phyloP scores from a whole-genome alignment of 2,113 vertebrate genomes.

The Anas platyrhynchos region DNA sequence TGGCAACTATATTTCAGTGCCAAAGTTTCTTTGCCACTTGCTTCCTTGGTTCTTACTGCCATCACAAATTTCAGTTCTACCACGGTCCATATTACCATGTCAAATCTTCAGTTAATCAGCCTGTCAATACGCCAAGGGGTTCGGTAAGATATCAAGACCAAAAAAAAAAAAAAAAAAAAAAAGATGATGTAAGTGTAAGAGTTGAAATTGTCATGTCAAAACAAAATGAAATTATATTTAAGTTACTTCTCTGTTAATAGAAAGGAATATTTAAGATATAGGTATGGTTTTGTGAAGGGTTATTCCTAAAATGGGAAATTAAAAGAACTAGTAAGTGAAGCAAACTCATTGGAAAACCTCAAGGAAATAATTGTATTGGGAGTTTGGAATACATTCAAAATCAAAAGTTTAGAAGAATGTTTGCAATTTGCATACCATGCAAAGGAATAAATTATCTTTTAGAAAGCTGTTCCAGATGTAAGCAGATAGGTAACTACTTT shows the following conservation, averaged over 20 bases:
- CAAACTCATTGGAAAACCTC: neutral
- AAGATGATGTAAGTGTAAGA: neutral
- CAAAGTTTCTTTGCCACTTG: neutral
- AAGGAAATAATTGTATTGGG: neutral
- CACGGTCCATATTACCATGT: conserved; percentile 12
- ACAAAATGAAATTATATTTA: neutral
- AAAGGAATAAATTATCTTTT: neutral
- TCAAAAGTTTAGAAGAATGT: neutral
- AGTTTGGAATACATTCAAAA: neutral
- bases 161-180: neutral
- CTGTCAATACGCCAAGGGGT: neutral
- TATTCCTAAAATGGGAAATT: neutral
- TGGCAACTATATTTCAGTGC: neutral
- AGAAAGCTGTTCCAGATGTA: neutral
- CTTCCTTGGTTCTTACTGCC: neutral
- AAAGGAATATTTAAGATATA: neutral
- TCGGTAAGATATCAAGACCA: neutral
- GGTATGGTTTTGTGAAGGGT: neutral
- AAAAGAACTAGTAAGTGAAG: neutral
- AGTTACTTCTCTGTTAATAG: neutral
- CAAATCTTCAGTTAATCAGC: conserved; percentile 39
- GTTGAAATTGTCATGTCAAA: neutral
- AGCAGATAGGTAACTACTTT: neutral
- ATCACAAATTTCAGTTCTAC: conserved; percentile 8
- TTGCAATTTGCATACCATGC: neutral